Conservation (phyloP, 2,888 invertebrate species). For the Syrista parreyssii region DNA sequence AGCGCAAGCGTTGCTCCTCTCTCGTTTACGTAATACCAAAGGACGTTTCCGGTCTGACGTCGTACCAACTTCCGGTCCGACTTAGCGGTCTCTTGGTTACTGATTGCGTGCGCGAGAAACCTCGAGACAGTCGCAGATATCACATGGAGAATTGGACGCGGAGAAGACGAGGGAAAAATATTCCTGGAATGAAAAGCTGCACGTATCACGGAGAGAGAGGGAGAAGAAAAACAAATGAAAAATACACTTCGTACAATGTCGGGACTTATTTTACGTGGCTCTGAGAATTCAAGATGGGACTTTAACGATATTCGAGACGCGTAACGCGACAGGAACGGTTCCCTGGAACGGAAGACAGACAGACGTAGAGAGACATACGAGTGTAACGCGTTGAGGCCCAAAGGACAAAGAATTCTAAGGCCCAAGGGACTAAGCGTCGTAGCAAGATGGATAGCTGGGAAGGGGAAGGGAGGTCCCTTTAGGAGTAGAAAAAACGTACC, state of each 20-base stretch:
- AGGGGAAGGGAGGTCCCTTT: background rate
- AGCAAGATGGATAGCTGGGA: background rate
- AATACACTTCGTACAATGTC: background rate
- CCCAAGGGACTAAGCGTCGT: background rate
- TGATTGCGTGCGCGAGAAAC: background rate
- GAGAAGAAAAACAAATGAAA: background rate
- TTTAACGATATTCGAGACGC: background rate
- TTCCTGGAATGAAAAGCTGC: background rate
- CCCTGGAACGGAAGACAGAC: background rate
- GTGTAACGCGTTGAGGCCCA: background rate
- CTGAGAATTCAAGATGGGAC: background rate
- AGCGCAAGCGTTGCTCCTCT: constrained; percentile 14
- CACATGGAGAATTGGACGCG: background rate
- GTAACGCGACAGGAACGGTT: background rate
- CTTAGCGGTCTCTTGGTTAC: background rate
- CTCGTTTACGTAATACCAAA: constrained; percentile 35
- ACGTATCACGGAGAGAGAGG: background rate
- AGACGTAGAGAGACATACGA: background rate
- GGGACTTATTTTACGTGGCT: background rate
- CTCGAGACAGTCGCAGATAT: background rate
- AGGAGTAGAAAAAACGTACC: background rate
- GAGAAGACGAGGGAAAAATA: background rate
- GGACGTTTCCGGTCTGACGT: constrained; percentile 36
- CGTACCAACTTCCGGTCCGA: constrained; percentile 31
- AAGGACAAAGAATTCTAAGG: background rate